Conservation (phyloP, 1,140 invertebrate species). For the Colletes gigas region DNA sequence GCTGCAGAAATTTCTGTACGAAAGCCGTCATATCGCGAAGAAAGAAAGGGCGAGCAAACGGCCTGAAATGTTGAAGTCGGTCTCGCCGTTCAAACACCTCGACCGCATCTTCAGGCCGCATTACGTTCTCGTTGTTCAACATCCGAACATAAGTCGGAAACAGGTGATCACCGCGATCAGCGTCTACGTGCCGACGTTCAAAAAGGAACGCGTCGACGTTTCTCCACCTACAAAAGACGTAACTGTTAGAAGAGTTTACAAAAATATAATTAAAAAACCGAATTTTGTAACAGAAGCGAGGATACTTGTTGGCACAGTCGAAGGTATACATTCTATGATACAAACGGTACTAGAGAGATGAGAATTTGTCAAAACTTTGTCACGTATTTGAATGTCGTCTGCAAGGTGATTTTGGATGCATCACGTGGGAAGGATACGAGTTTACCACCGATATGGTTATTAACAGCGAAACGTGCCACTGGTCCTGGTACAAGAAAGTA, state of each 20-base stretch:
- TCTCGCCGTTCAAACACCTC: constrained; percentile 82
- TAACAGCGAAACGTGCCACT: constrained; percentile 81
- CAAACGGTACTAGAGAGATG: no score
- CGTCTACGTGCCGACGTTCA: constrained; percentile 55
- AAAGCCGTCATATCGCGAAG: constrained; percentile 53
- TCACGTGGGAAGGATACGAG: constrained; percentile 84
- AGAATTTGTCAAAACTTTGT: no score
- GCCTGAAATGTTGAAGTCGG: constrained; percentile 82
- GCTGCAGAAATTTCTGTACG: constrained; percentile 47
- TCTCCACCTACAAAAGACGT: constrained; percentile 39
- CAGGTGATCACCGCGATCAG: constrained; percentile 67
- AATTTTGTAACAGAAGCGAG: constrained; percentile 52
- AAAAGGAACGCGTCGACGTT: constrained; percentile 53
- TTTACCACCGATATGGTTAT: constrained; percentile 82
- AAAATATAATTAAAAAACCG: constrained; percentile 62
- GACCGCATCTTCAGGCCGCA: constrained; percentile 83
- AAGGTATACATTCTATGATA: constrained; percentile 33
- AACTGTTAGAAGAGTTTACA: constrained; percentile 61
- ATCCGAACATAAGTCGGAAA: constrained; percentile 57
- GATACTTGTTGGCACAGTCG: constrained; percentile 70
- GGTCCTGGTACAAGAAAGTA: constrained; percentile 79
- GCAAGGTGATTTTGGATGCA: constrained; percentile 80
- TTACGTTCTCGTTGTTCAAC: constrained; percentile 77
- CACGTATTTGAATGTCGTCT: no score
- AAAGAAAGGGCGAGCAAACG: constrained; percentile 55